Evolutionary conservation across 2,797 vertebrate genomes (phyloP).

Genomic region (Antennarius maculatus): DNA sequence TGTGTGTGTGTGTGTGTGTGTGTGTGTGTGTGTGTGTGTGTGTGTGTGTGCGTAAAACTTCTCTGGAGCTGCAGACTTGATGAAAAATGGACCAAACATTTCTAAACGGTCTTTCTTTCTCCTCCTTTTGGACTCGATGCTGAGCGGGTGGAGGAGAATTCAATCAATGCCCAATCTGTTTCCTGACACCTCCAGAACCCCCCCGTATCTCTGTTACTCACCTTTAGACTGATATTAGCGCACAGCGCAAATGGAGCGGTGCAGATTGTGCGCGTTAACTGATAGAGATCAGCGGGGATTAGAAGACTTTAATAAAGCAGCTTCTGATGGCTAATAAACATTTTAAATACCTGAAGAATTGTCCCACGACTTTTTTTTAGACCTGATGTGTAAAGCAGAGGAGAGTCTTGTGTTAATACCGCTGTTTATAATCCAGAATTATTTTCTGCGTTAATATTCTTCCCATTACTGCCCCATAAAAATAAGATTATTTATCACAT

Average conservation of each 20-base stretch:
- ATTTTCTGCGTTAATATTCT: not conserved
- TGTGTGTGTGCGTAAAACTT: not conserved
- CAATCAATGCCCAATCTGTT: slow-evolving; percentile 60
- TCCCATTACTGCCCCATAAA: no score
- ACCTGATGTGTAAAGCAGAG: no score
- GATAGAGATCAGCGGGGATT: slow-evolving; percentile 53
- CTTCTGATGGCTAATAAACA: slow-evolving; percentile 19
- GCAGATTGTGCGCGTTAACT: slow-evolving; percentile 51
- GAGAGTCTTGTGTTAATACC: no score
- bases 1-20: no score
- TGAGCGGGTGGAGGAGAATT: slow-evolving; percentile 1
- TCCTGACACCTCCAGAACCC: slow-evolving; percentile 60
- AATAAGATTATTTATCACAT: no score
- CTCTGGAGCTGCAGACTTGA: not conserved
- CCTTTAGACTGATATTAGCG: slow-evolving; percentile 67
- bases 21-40: no score
- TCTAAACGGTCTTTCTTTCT: no score
- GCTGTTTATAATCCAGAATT: no score
- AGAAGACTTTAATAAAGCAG: slow-evolving; percentile 35
- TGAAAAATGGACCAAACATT: not conserved
- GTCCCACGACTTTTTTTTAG: not conserved
- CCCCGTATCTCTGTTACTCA: slow-evolving; percentile 69
- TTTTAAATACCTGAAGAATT: not conserved
- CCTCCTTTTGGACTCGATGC: not conserved
- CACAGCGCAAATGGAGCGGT: slow-evolving; percentile 11